Conservation (phyloP, 2,888 invertebrate species). For the Rhingia rostrata region DNA sequence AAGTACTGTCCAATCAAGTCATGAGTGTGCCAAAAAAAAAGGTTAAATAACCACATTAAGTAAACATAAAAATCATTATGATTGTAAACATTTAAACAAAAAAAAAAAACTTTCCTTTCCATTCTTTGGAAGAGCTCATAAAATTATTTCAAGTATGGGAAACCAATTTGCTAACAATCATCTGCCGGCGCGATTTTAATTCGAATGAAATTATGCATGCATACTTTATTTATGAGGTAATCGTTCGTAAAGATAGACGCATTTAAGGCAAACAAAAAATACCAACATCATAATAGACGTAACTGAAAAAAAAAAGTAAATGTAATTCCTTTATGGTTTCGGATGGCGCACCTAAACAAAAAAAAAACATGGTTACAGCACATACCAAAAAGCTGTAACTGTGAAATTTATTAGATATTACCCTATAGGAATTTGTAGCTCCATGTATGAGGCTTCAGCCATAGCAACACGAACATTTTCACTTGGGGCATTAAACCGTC, state of each 20-base stretch:
- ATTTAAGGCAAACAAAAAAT: background rate
- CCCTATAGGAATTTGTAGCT: no score
- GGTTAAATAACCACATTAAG: no score
- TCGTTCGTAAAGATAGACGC: slow-evolving; percentile 31
- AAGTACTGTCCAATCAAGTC: no score
- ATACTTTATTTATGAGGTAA: slow-evolving; percentile 47
- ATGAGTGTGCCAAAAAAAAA: no score
- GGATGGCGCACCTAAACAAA: slow-evolving; percentile 35
- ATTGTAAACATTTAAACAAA: no score
- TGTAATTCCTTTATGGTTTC: slow-evolving; percentile 22
- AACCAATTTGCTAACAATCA: slow-evolving; percentile 34
- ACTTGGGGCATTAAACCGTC: no score
- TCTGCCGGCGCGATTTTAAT: slow-evolving; percentile 18
- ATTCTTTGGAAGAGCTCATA: background rate
- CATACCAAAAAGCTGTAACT: no score
- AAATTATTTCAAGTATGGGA: slow-evolving; percentile 27
- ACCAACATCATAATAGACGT: slow-evolving; percentile 17
- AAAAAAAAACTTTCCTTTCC: background rate
- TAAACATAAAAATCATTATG: no score
- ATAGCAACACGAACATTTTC: no score
- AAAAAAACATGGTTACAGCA: background rate
- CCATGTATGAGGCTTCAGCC: no score
- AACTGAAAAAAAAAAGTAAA: slow-evolving; percentile 35
- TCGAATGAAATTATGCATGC: slow-evolving; percentile 30
- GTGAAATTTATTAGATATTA: no score